Base-by-base conservation (phyloP, 1,140 invertebrate genomes). In the Danaus melanippus region DNA sequence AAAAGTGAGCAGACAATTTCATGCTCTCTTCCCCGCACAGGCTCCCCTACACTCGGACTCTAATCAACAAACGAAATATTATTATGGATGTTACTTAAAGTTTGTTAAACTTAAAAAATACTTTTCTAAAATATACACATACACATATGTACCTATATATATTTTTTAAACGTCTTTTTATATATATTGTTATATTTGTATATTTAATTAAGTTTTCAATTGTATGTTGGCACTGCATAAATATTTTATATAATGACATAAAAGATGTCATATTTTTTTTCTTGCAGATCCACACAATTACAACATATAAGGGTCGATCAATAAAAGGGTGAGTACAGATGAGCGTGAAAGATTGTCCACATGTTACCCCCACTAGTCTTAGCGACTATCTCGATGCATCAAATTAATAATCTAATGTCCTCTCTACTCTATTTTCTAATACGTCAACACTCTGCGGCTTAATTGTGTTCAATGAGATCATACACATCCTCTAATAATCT, bases 331-430 rank as follows among this genome's bases (percentile, higher is more conserved):
- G 79, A 76, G 76, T 75, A 87, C 86, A 88, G 82, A 86, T 87
- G 84, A 88, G 84, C 86, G 84, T 88, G 82, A 86, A 88, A 86
- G 84, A 88, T 88, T 87, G 84, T 88, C 86, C 86, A 88, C 86
- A 88, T 88, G 86, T 87, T 86, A 71, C 73, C 67, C 77, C 73
- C 66, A 58, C 64, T 60, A 66, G 61, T 62, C 65, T 67, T 64
- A 62, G 68, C 66, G 53, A 66, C 60, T 84, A 84, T 84, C 81
- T 67, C 57, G 63, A 71, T 69, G 65, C 77, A 85, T 85, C 79
- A 76, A 77, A 82, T 76, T 74, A 79, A 78, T 81, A 79, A 77
- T 76, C 70, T 69, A 66, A 71, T 81, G 79, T 82, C 79, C 71
- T 69, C 74, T 81, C 70, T 69, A 63, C 67, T 76, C 67, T 60